Conservation (phyloP, 1,140 invertebrate genomes). For the Camponotus pennsylvanicus region DNA sequence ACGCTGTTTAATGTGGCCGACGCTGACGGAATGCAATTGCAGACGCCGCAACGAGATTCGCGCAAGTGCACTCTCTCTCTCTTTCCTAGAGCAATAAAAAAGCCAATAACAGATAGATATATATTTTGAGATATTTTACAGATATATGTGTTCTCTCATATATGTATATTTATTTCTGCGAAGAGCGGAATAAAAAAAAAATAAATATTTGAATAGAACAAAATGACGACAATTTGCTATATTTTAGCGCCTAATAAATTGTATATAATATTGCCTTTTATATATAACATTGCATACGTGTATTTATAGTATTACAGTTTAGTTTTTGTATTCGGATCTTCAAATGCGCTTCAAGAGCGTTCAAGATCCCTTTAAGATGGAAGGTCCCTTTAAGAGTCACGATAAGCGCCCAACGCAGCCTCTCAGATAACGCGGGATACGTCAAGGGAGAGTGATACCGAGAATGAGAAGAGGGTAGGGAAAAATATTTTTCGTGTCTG, state of each 20-base stretch:
- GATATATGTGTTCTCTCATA: too few species aligned
- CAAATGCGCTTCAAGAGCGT: slow-evolving; percentile 6
- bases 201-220: not conserved
- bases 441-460: slow-evolving; percentile 44
- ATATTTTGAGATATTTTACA: too few species aligned
- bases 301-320: not conserved
- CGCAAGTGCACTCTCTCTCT: not conserved
- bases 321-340: slow-evolving; percentile 3
- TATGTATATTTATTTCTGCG: too few species aligned
- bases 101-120: not conserved
- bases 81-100: not conserved
- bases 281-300: not conserved
- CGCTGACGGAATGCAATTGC: slow-evolving; percentile 48
- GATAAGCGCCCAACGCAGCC: slow-evolving; percentile 40
- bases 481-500: slow-evolving; percentile 64
- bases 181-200: not conserved
- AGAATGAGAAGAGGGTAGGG: slow-evolving; percentile 63
- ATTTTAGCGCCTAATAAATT: not conserved
- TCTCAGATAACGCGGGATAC: slow-evolving; percentile 48
- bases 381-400: slow-evolving; percentile 52
- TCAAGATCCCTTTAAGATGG: slow-evolving; percentile 31
- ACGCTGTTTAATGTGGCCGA: slow-evolving; percentile 52
- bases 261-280: not conserved
- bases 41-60: not conserved
- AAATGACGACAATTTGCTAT: slow-evolving; percentile 23